Evolutionary conservation across 1,140 invertebrate genomes (phyloP).

Genomic region (Trachelipus rathkii): DNA sequence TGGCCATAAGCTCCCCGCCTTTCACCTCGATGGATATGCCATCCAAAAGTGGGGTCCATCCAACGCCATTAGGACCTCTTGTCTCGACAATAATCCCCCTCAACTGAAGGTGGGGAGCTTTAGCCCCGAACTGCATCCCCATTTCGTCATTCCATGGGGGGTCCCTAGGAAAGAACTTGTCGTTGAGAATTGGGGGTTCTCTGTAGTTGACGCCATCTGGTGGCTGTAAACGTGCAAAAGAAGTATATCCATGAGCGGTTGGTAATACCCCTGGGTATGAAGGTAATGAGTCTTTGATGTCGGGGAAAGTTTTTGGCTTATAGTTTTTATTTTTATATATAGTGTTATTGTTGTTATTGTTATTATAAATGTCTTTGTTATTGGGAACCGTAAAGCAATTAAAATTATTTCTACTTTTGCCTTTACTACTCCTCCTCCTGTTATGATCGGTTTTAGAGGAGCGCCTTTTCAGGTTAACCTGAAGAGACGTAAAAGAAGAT

Average conservation of each 20-base stretch:
- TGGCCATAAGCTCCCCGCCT: conserved; percentile 81
- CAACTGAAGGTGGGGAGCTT: conserved; percentile 64
- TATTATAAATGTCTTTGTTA: background rate
- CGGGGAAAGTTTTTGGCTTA: background rate
- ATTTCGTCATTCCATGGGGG: conserved; percentile 43
- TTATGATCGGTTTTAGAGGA: background rate
- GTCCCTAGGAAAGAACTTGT: conserved; percentile 48
- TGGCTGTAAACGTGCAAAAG: conserved; percentile 35
- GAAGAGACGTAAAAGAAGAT: background rate
- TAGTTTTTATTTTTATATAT: background rate
- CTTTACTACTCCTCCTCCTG: background rate
- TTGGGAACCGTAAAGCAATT: background rate
- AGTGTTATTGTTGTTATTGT: background rate
- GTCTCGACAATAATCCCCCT: conserved; percentile 54
- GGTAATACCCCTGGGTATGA: conserved; percentile 12
- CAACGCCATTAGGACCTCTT: conserved; percentile 52
- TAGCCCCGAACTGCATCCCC: conserved; percentile 45
- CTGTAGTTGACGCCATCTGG: conserved; percentile 40
- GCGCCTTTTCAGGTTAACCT: background rate
- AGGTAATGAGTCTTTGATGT: conserved; percentile 16
- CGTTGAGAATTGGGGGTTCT: conserved; percentile 48
- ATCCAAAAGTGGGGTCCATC: conserved; percentile 57
- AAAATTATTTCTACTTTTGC: background rate
- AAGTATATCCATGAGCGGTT: conserved; percentile 19
- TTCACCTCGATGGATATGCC: conserved; percentile 75